These are phyloP conservation scores for Orientallactaga sibirica DNA, from an alignment of 2,797 vertebrate species.

Conservation along the genomic window DNA sequence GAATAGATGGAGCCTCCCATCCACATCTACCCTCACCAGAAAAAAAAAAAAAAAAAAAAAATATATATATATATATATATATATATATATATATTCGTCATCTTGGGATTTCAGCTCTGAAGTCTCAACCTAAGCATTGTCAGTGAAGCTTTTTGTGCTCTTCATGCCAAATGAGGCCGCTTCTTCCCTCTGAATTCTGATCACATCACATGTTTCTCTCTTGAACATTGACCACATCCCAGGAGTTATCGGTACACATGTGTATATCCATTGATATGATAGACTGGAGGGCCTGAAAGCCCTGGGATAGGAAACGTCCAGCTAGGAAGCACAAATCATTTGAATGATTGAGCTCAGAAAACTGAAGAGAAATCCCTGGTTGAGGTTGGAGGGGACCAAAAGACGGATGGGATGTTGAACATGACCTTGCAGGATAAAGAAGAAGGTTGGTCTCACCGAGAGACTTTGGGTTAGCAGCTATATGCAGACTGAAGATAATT, in stretches of 20 bases:
- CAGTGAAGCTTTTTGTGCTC: background rate
- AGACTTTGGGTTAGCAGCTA: background rate
- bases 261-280: background rate
- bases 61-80: too few relatives aligned
- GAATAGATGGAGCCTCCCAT: background rate
- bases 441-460: background rate
- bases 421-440: background rate
- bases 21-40: too few relatives aligned
- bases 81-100: too few relatives aligned
- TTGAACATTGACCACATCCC: background rate
- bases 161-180: background rate
- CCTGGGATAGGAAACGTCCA: background rate
- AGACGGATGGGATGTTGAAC: background rate
- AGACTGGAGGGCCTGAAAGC: background rate
- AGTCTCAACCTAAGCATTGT: background rate
- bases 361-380: background rate
- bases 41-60: background rate
- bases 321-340: background rate
- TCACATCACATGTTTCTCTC: background rate
- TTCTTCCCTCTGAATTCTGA: background rate
- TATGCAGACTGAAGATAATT: background rate
- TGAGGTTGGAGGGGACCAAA: background rate
- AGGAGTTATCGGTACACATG: background rate
- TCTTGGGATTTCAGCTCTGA: background rate
- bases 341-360: background rate